phyloP scores from a whole-genome alignment of 1,140 invertebrate species.

The Drosophila orosa region DNA sequence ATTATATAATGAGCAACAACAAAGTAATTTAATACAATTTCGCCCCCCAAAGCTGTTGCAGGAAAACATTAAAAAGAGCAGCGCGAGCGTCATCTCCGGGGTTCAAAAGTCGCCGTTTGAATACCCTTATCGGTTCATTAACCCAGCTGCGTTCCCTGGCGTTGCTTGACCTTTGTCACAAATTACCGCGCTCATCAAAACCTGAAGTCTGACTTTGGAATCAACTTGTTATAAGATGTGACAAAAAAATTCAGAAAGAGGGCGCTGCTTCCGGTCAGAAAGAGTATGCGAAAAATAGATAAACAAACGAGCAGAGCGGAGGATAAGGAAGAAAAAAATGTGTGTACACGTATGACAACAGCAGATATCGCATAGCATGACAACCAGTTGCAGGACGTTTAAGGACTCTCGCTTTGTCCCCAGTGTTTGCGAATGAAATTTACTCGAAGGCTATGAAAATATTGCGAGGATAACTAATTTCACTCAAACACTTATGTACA shows the following conservation, averaged over 20 bases:
- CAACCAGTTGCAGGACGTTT: slow-evolving; percentile 35
- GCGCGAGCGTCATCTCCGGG: slow-evolving; percentile 4
- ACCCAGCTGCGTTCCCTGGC: background rate
- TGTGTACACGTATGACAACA: slow-evolving; percentile 54
- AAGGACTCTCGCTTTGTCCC: slow-evolving; percentile 23
- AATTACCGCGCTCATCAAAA: slow-evolving; percentile 3
- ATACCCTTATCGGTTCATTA: slow-evolving; percentile 34
- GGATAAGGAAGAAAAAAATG: slow-evolving; percentile 9
- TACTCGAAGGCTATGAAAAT: slow-evolving; percentile 51
- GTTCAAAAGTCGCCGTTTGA: slow-evolving; percentile 14
- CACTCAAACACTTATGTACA: slow-evolving; percentile 45
- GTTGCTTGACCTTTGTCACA: slow-evolving; percentile 33
- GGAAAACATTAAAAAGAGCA: slow-evolving; percentile 49
- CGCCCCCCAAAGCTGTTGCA: slow-evolving; percentile 55
- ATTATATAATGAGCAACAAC: slow-evolving; percentile 82
- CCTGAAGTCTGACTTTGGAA: background rate
- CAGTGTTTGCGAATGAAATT: slow-evolving; percentile 50
- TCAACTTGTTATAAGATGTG: background rate
- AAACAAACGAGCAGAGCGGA: slow-evolving; percentile 1
- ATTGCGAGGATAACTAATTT: slow-evolving; percentile 38
- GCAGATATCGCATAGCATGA: slow-evolving; percentile 65
- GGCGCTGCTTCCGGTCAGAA: slow-evolving; percentile 18
- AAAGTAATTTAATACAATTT: slow-evolving; percentile 82
- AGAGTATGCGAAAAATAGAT: slow-evolving; percentile 18
- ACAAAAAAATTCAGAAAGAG: background rate